phyloP scores from a whole-genome alignment of 1,140 invertebrate species.

The Sminthurinus signatus region DNA sequence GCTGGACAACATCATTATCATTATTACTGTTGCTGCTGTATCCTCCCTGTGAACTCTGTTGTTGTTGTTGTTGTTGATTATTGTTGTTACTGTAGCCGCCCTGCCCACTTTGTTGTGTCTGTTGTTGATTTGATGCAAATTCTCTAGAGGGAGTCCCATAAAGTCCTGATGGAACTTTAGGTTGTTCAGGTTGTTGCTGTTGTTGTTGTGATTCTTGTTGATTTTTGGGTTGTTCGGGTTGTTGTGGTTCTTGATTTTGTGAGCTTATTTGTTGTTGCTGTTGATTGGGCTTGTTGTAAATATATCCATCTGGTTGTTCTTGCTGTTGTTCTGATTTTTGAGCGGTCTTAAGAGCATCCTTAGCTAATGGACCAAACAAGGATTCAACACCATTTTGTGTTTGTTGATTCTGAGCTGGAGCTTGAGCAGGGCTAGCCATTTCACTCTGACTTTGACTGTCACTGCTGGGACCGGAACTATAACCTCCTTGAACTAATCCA shows the following conservation, averaged over 20 bases:
- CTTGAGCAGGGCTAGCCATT: too few relatives aligned
- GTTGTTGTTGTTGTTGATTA: neutral
- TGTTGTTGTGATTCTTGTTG: too few relatives aligned
- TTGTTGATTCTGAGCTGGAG: neutral
- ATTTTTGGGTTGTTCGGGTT: too few relatives aligned
- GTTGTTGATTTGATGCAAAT: neutral
- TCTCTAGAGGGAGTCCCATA: slow-evolving; percentile 6
- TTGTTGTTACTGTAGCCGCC: neutral
- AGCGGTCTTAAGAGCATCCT: neutral
- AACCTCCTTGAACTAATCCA: slow-evolving; percentile 1
- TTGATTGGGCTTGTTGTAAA: neutral
- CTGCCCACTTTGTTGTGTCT: neutral
- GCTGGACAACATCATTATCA: too few relatives aligned
- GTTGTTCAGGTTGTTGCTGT: neutral
- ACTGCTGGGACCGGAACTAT: neutral
- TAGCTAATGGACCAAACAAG: slow-evolving; percentile 3
- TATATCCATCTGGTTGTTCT: neutral
- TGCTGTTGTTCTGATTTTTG: neutral
- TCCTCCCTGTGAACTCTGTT: too few relatives aligned
- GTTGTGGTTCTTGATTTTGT: too few relatives aligned
- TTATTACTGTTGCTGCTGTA: too few relatives aligned
- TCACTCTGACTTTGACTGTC: too few relatives aligned
- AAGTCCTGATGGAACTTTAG: neutral
- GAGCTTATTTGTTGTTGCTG: too few relatives aligned
- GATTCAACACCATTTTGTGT: too few relatives aligned